Conservation (phyloP, 1,140 invertebrate genomes). For the Pemphigus obesinymphae region DNA sequence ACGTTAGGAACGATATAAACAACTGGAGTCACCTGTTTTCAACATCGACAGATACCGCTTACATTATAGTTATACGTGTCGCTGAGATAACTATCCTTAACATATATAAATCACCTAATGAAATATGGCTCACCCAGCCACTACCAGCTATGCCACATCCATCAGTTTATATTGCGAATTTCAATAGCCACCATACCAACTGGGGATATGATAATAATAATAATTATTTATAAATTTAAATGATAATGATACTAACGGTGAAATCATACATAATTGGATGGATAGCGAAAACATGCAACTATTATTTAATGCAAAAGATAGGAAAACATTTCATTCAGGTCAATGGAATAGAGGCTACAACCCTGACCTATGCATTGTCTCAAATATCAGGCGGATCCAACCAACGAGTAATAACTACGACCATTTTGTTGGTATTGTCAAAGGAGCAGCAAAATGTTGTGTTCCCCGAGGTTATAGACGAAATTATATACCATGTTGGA, state of each 20-base stretch:
- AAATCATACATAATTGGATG: too few relatives aligned
- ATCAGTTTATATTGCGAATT: conserved; percentile 3
- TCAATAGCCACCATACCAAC: conserved; percentile 29
- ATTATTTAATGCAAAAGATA: neutral
- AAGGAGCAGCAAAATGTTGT: too few relatives aligned
- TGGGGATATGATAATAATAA: conserved; percentile 33
- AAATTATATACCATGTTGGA: too few relatives aligned
- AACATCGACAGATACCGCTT: neutral
- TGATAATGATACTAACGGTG: conserved; percentile 26
- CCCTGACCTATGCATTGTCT: too few relatives aligned
- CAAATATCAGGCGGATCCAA: too few relatives aligned
- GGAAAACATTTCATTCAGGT: neutral
- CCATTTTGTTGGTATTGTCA: too few relatives aligned
- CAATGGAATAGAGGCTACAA: too few relatives aligned
- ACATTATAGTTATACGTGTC: too few relatives aligned
- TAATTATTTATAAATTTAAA: too few relatives aligned
- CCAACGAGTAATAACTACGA: too few relatives aligned
- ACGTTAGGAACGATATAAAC: neutral
- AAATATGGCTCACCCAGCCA: neutral
- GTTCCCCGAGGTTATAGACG: too few relatives aligned
- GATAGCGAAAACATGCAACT: conserved; percentile 11
- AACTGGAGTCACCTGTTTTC: conserved; percentile 48
- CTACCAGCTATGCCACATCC: neutral
- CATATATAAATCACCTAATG: conserved; percentile 39
- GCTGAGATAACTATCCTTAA: too few relatives aligned